phyloP scores from a whole-genome alignment of 2,113 vertebrate genomes.

The Emberiza fucata region DNA sequence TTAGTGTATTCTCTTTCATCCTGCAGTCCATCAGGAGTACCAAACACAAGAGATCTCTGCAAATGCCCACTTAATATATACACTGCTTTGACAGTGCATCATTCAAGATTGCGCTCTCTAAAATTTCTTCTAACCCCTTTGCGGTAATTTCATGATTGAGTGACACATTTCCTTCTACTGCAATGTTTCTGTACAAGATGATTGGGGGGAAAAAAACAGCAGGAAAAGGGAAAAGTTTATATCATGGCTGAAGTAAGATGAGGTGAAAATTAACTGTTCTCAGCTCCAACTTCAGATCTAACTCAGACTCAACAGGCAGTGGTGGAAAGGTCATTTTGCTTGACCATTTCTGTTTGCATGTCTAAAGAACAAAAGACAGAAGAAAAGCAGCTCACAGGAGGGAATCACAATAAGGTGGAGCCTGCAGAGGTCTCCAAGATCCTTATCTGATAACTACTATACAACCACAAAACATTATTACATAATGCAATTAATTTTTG shows the following conservation, averaged over 20 bases:
- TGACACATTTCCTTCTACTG: not conserved
- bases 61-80: not conserved
- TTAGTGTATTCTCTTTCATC: not conserved
- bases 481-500: not conserved
- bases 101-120: not conserved
- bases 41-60: not conserved
- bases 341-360: not conserved
- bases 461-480: not conserved
- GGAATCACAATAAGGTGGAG: not conserved
- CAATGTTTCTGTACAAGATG: not conserved
- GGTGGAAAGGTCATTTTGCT: not conserved
- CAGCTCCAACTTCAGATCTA: not conserved
- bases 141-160: not conserved
- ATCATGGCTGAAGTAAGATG: not conserved
- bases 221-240: not conserved
- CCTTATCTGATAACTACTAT: not conserved
- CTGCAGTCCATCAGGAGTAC: not conserved
- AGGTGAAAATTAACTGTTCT: not conserved
- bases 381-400: not conserved
- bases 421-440: slow-evolving; percentile 39
- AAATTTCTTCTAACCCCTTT: not conserved
- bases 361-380: not conserved
- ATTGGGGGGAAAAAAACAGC: fast-evolving
- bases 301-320: not conserved
- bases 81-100: not conserved